Percentiles rank a stretch among this genome's conserved stretches.
Conservation (phyloP, 2,888 invertebrate genomes). For the Helobdella robusta region DNA sequence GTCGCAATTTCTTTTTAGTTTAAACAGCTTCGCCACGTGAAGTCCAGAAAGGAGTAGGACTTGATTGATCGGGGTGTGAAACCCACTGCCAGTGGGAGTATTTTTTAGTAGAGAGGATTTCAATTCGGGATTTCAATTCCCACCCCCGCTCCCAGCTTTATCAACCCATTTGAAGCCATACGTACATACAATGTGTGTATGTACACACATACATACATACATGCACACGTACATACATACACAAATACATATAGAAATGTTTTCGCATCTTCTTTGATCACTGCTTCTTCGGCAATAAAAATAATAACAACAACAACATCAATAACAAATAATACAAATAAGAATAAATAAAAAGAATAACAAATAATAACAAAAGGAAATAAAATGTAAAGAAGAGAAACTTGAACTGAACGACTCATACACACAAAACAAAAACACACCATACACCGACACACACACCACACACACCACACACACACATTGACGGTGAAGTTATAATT, state of each 20-base stretch:
- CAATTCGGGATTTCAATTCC: no score
- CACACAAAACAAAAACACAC: background rate
- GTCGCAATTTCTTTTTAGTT: no score
- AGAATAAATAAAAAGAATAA: background rate
- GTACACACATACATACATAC: slow-evolving; percentile 3
- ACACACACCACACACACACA: background rate
- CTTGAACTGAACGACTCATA: background rate
- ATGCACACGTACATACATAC: slow-evolving; percentile 3
- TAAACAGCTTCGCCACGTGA: no score
- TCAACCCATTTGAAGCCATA: no score
- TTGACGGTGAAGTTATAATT: no score
- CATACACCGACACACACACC: background rate
- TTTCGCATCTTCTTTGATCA: no score
- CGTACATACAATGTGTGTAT: background rate
- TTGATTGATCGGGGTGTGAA: no score
- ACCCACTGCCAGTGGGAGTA: no score
- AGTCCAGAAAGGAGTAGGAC: no score
- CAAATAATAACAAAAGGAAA: background rate
- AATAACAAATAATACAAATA: background rate
- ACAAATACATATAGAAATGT: background rate
- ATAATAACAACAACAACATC: background rate
- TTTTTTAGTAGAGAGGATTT: no score
- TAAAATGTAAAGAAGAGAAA: background rate
- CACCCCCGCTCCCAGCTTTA: no score
- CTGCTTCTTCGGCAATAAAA: no score